Evolutionary conservation across 2,888 invertebrate genomes (phyloP).

Genomic region (Rhagium mordax): DNA sequence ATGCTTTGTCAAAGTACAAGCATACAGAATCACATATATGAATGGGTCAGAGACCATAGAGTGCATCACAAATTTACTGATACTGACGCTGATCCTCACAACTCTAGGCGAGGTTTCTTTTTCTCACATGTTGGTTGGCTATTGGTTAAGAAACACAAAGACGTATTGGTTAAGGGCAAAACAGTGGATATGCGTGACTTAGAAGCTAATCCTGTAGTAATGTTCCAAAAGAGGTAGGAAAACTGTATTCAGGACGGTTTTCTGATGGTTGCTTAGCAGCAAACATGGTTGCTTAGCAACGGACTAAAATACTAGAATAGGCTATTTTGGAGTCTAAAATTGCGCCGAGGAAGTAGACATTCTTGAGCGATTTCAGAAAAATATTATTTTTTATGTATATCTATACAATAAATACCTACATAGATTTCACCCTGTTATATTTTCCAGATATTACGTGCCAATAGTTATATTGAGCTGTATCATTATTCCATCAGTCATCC

Average conservation of each 20-base stretch:
- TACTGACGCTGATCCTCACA: conserved; percentile 90
- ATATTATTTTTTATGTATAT: no score
- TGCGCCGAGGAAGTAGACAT: no score
- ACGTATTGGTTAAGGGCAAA: conserved; percentile 87
- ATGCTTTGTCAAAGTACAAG: conserved; percentile 88
- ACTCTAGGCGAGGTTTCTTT: conserved; percentile 87
- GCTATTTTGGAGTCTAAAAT: no score
- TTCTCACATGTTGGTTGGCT: conserved; percentile 97
- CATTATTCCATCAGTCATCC: conserved; percentile 84
- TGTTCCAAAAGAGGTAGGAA: conserved; percentile 86
- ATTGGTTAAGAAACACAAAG: conserved; percentile 88
- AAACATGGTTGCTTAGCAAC: no score
- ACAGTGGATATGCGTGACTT: conserved; percentile 89
- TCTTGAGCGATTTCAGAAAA: no score
- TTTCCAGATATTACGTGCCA: conserved; percentile 84
- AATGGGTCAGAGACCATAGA: conserved; percentile 86
- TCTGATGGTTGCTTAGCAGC: no score
- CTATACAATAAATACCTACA: neutral
- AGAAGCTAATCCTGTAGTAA: conserved; percentile 85
- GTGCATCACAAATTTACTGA: conserved; percentile 91
- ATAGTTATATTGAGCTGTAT: conserved; percentile 87
- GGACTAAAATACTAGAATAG: no score
- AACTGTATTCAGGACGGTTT: no score
- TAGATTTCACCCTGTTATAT: neutral
- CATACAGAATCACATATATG: conserved; percentile 91